Base-by-base conservation (phyloP, 2,888 invertebrate genomes). In the Yponomeuta sedellus region DNA sequence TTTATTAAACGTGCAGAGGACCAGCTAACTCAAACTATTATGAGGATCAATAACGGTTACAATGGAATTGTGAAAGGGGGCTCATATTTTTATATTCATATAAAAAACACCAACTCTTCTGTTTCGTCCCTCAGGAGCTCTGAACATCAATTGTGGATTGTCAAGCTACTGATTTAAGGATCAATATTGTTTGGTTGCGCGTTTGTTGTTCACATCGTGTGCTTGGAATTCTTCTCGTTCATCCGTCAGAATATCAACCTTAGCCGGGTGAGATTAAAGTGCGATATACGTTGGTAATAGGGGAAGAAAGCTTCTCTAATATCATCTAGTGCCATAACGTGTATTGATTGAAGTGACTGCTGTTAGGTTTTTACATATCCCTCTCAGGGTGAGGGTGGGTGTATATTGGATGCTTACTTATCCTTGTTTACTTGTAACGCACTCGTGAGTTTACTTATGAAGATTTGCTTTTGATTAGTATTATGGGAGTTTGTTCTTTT, bases 41-140 rank as follows among this genome's bases (percentile, higher is more conserved):
- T 79, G 80, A 75, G 86, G 90, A 88, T 90, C 90, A 90, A 91
- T 90, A 90, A 79, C 87, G 85, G 82, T 84, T 86, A 90, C 88
- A 90, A 90, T 89, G 76, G 87, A 82, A 86, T 87, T 87, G 87
- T 89, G 88, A 88, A 89, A 87, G 85, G 88, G 90, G 90, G 88
- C 88, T 88, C 89, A 86, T 88, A 88, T 91, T 91, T 90, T 90
- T 82, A 88, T 88, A 89, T 89, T 89, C 89, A 88, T 84, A 89
- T 52, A 52, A 52, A 52, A 85, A 83, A 87, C 86, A 85, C 82
- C 82, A 88, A 89, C 89, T 88, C 88, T 89, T 88, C 85, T 81
- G 72, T 77, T 72, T 77, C 67, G 68, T 76, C 86, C 85, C 82
- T 82, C 77, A 73, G 69, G 71, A 71, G 66, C 40, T 44, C 69